These are phyloP conservation scores for Indicator indicator DNA, from an alignment of 2,113 vertebrate genomes.

Conservation along the genomic window DNA sequence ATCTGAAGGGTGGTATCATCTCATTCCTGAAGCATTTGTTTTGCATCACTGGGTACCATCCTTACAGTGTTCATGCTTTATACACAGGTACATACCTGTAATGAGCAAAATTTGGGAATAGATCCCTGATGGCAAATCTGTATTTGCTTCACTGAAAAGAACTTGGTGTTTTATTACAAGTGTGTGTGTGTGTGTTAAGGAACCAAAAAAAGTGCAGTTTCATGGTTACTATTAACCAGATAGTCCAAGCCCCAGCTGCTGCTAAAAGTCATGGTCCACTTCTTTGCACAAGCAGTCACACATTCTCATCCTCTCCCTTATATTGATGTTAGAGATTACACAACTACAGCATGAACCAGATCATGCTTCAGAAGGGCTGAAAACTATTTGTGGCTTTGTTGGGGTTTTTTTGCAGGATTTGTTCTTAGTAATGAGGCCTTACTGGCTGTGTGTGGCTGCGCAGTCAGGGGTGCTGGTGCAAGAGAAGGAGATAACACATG, in stretches of 20 bases:
- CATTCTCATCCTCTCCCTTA: not conserved
- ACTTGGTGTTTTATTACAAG: not conserved
- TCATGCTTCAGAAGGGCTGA: not conserved
- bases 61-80: not conserved
- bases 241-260: not conserved
- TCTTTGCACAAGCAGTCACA: not conserved
- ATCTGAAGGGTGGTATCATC: not conserved
- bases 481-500: not conserved
- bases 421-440: not conserved
- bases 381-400: not conserved
- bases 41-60: not conserved
- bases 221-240: not conserved
- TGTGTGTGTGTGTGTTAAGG: not conserved
- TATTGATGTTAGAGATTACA: not conserved
- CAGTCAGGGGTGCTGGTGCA: accelerated
- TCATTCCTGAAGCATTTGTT: not conserved
- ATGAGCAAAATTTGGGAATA: not conserved
- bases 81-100: not conserved
- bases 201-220: not conserved
- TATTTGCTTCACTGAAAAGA: not conserved
- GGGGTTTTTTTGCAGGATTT: not conserved
- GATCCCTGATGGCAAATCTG: not conserved
- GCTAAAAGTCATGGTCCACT: not conserved
- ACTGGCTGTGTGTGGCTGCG: not conserved
- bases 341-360: not conserved